These are phyloP conservation scores for Crossaster papposus DNA, from an alignment of 53 echinoderm and acorn worm species.

Conservation along the genomic window DNA sequence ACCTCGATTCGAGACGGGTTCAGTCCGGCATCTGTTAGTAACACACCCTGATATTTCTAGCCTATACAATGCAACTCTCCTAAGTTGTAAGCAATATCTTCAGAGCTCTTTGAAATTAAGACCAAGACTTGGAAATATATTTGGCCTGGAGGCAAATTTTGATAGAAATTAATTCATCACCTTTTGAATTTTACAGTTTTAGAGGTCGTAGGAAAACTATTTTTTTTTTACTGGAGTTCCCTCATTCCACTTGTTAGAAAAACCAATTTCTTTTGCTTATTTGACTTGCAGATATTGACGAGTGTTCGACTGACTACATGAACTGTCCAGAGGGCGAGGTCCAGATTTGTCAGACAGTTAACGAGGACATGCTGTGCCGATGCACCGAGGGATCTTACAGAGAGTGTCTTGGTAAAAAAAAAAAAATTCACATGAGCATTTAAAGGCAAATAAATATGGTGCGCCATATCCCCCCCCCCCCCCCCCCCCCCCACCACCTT, in stretches of 20 bases:
- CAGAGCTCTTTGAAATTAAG: not conserved
- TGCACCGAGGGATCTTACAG: not conserved
- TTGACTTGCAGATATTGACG: constrained; percentile 26
- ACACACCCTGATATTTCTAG: too few relatives aligned
- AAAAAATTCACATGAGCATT: not conserved
- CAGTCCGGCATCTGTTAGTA: too few relatives aligned
- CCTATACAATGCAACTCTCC: not conserved
- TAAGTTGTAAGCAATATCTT: not conserved
- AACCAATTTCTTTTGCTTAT: not conserved
- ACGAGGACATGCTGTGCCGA: not conserved
- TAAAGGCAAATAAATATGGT: not conserved
- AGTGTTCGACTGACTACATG: constrained; percentile 47
- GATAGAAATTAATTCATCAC: too few relatives aligned
- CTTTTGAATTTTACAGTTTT: too few relatives aligned
- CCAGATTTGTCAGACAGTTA: not conserved
- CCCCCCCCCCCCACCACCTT: too few relatives aligned
- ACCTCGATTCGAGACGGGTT: too few relatives aligned
- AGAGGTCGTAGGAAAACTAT: too few relatives aligned
- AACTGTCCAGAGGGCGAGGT: constrained; percentile 23
- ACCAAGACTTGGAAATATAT: too few relatives aligned
- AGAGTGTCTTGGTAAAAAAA: not conserved
- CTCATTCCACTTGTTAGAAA: not conserved
- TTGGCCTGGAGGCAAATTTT: too few relatives aligned
- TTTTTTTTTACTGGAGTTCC: too few relatives aligned
- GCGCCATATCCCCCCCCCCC: too few relatives aligned